Evolutionary conservation across 2,888 invertebrate species (phyloP), one percentile per base, ranked within the genome.

Genomic region (Caenorhabditis japonica): DNA sequence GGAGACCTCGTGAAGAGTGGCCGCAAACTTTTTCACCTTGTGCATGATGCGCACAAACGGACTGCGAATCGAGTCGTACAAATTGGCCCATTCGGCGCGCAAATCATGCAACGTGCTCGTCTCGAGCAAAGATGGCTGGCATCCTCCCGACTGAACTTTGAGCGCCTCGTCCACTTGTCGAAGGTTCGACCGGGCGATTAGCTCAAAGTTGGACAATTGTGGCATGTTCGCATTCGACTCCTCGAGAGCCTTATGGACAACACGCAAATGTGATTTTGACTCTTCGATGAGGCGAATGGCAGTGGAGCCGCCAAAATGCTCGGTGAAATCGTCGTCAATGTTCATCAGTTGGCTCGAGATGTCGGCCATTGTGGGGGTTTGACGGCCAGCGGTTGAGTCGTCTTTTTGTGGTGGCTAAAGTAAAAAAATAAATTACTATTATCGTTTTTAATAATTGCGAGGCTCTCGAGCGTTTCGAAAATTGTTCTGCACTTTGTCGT

Each of bases 401-500:
- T 81, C 80, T 55, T 81, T 81, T 38, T 72, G 66, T 38, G 80
- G 81, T 8, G 81, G 81, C 81, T 81, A 69, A 47, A 81, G 73
- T 8, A 17, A 47, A 21, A 36, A 15, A 34, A 27, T 25, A 33
- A 23, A 15, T 38, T 27, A 36, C 10, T 3, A 5, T 43, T 7
- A 55, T 19, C 30, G 19, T 30, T 19, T 30, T 4, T 1, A 15
- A 17, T 38, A 7, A 38, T 25, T 23, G 7, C 17, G 21, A 21
- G n/a, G n/a, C n/a, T n/a, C n/a, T n/a, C n/a, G n/a, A n/a, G n/a
- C n/a, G n/a, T n/a, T n/a, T n/a, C n/a, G n/a, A n/a, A n/a, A n/a
- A n/a, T n/a, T n/a, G n/a, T n/a, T n/a, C n/a, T n/a, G n/a, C n/a
- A n/a, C n/a, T n/a, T n/a, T n/a, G n/a, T n/a, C n/a, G n/a, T n/a